Conservation (phyloP, 92 coral and sea anemone species). For the Zoanthus gigantus region DNA sequence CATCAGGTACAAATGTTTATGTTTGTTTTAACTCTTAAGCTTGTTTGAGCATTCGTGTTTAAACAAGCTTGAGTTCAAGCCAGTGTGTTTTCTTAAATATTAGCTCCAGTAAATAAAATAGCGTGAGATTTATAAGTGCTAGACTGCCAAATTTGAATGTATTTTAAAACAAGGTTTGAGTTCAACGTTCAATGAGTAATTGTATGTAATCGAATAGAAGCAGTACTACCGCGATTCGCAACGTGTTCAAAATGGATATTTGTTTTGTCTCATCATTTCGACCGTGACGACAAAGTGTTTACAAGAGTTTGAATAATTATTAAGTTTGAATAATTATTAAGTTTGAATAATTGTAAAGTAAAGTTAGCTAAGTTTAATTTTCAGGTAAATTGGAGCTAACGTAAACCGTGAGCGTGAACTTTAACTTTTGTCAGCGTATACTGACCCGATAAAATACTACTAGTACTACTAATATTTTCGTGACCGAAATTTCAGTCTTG, state of each 20-base stretch:
- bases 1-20: conserved; percentile 51
- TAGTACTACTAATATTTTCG: background rate
- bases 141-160: too few species aligned
- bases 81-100: too few species aligned
- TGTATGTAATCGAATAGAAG: too few species aligned
- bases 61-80: too few species aligned
- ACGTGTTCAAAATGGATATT: background rate
- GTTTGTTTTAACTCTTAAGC: too few species aligned
- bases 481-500: background rate
- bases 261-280: background rate
- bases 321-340: background rate
- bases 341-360: background rate
- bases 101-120: too few species aligned
- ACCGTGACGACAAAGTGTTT: background rate
- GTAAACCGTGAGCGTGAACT: background rate
- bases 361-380: background rate
- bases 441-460: background rate
- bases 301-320: background rate
- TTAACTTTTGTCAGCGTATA: background rate
- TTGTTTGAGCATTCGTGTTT: too few species aligned
- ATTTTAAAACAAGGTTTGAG: too few species aligned
- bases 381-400: background rate
- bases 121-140: too few species aligned
- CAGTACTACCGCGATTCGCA: too few species aligned
- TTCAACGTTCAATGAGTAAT: too few species aligned